Percentiles rank a stretch among this genome's conserved stretches.
These are phyloP conservation scores for Gracilinanus agilis DNA, from an alignment of 2,113 vertebrate genomes.

Conservation along the genomic window DNA sequence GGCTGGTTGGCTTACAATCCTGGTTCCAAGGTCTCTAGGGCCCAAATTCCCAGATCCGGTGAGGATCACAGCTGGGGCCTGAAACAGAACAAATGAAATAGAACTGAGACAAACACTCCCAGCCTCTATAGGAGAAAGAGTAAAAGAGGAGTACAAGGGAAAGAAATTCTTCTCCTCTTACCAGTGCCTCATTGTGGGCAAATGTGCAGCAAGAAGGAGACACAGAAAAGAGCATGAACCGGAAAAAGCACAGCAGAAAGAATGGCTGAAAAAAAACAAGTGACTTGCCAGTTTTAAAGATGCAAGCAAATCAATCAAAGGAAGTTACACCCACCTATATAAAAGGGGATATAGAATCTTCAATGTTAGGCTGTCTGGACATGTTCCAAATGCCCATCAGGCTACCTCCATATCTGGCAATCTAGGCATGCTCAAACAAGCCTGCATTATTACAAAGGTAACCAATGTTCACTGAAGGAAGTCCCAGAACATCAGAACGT, in stretches of 20 bases:
- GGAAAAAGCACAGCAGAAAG: background rate
- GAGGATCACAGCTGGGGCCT: too few species aligned
- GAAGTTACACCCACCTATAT: background rate
- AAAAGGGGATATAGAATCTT: background rate
- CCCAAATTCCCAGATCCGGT: too few species aligned
- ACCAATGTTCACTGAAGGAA: background rate
- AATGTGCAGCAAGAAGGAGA: background rate
- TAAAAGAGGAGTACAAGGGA: background rate
- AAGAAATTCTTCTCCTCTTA: background rate
- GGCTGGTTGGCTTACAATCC: too few species aligned
- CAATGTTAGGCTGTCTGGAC: background rate
- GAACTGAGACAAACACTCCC: background rate
- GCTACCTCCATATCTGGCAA: background rate
- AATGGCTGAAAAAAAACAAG: too few species aligned
- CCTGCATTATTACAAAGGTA: background rate
- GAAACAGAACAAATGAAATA: too few species aligned
- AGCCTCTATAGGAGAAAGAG: too few species aligned
- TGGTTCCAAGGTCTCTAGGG: too few species aligned
- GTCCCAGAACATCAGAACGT: background rate
- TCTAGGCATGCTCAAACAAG: background rate
- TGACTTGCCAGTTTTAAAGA: background rate
- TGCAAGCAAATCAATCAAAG: background rate
- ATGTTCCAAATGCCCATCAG: background rate
- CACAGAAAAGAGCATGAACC: background rate
- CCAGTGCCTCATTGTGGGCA: background rate